Base-by-base conservation (phyloP, 2,113 vertebrate genomes). In the Hiodon tergisus region DNA sequence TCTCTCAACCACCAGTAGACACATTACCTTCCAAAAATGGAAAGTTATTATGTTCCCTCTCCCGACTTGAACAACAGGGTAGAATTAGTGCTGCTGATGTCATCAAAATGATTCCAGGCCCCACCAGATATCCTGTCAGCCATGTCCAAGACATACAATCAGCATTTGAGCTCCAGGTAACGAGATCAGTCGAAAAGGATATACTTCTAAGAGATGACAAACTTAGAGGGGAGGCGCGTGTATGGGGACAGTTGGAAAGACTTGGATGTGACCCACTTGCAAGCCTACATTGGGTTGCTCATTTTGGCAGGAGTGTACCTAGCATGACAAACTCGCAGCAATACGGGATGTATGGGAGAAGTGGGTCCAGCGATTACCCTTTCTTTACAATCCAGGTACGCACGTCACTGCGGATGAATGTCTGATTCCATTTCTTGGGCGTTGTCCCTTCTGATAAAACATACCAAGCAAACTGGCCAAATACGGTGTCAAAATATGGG, bases 1-100 rank as follows among this genome's bases (percentile, higher is more conserved):
- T 59, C 62, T 76, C 60, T 76, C 78, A 73, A 74, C 72, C 71
- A 77, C 55, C 61, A 61, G 72, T n/a, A 80, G 72, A 72, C 61
- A 74, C 63, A 31, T 63, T 72, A 50, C 55, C 78, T 75, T 75
- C 72, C 60, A 76, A 74, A 74, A 77, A 80, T 77, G 61, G 9
- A 73, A 77, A 75, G 65, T n/a, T 74, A 77, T n/a, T 74, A 77
- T 77, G 61, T 67, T 77, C 59, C 59, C 10, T 60, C 73, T 73
- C 8, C 67, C 74, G 66, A 79, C 70, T 73, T 73, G 6, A 62
- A 62, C 31, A 2, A 31, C 31, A 31, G 31, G 31, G 31, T 31
- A 31, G 31, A 31, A 0, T 31, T 31, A 31, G 31, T 31, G 31
- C 31, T 31, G 31, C 31, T 31, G 2, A 31, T 31, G 31, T 31